phyloP scores from a whole-genome alignment of 1,140 invertebrate species.

The Lasioglossum albipes region DNA sequence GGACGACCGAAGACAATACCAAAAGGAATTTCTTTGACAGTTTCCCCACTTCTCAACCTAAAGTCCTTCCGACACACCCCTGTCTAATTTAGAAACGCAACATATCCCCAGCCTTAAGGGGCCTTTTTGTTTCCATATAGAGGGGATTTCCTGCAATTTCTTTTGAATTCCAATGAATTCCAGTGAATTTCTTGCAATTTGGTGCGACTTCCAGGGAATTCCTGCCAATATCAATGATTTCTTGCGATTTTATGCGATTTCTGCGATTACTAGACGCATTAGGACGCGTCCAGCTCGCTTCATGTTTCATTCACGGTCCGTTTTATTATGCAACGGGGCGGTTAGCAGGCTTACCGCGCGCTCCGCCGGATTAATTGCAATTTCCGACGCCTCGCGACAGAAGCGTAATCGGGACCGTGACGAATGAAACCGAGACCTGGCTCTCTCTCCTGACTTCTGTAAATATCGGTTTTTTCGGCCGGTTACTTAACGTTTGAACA shows the following conservation, averaged over 20 bases:
- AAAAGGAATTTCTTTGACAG: too few species aligned
- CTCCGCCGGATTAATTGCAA: conserved; percentile 35
- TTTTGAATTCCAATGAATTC: too few species aligned
- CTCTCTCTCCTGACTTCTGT: neutral
- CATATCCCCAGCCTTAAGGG: too few species aligned
- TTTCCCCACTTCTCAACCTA: too few species aligned
- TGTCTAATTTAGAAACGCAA: too few species aligned
- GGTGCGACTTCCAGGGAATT: too few species aligned
- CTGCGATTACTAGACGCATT: neutral
- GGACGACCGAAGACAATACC: too few species aligned
- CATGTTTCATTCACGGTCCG: conserved; percentile 39
- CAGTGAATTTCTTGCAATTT: too few species aligned
- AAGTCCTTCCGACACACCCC: too few species aligned
- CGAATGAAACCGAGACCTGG: conserved; percentile 9
- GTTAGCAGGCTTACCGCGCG: conserved; percentile 14
- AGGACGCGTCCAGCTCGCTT: neutral
- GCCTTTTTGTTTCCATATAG: too few species aligned
- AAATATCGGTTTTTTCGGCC: conserved; percentile 5
- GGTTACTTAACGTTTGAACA: conserved; percentile 14
- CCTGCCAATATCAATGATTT: too few species aligned
- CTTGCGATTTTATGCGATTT: neutral
- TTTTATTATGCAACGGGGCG: conserved; percentile 34
- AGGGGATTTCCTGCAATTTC: too few species aligned
- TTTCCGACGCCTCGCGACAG: conserved; percentile 26
- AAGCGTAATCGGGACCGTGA: conserved; percentile 5